phyloP scores from a whole-genome alignment of 35 echinoderm and acorn worm species.

The Heliocidaris erythrogramma region DNA sequence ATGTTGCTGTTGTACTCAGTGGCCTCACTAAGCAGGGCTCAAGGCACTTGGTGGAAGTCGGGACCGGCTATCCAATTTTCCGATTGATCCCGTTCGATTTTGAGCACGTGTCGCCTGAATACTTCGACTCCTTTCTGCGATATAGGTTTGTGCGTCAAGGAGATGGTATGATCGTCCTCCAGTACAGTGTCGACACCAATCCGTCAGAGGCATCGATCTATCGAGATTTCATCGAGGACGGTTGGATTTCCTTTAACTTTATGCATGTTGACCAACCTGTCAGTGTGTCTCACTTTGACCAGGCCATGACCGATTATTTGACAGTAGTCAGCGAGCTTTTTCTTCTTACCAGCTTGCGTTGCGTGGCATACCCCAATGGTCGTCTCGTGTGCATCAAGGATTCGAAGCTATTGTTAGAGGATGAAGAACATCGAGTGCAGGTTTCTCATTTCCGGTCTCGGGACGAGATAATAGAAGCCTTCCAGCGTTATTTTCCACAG shows the following conservation, averaged over 20 bases:
- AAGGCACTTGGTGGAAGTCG: constrained; percentile 65
- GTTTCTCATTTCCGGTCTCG: neutral
- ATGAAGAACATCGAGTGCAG: neutral
- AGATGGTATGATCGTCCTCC: neutral
- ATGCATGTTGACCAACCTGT: neutral
- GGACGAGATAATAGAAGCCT: neutral
- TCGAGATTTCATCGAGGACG: neutral
- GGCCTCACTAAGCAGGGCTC: constrained; percentile 51
- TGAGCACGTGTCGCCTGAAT: constrained; percentile 57
- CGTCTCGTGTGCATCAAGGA: constrained; percentile 7
- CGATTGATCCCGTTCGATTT: constrained; percentile 64
- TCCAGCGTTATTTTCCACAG: constrained; percentile 23
- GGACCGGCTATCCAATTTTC: constrained; percentile 47
- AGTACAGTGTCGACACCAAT: neutral
- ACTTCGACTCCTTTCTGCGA: constrained; percentile 49
- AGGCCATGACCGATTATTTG: neutral
- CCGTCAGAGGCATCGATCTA: neutral
- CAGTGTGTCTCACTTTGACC: neutral
- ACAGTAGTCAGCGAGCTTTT: neutral
- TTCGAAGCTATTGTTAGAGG: neutral
- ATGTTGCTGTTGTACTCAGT: constrained; percentile 47
- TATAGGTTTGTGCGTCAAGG: constrained; percentile 59
- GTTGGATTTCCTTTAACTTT: neutral
- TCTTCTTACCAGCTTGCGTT: neutral
- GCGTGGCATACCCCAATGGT: constrained; percentile 6